Percentiles rank a stretch among this genome's conserved stretches.
These are phyloP conservation scores for Pollimyrus isidori DNA, from an alignment of 2,113 vertebrate genomes.

Conservation along the genomic window DNA sequence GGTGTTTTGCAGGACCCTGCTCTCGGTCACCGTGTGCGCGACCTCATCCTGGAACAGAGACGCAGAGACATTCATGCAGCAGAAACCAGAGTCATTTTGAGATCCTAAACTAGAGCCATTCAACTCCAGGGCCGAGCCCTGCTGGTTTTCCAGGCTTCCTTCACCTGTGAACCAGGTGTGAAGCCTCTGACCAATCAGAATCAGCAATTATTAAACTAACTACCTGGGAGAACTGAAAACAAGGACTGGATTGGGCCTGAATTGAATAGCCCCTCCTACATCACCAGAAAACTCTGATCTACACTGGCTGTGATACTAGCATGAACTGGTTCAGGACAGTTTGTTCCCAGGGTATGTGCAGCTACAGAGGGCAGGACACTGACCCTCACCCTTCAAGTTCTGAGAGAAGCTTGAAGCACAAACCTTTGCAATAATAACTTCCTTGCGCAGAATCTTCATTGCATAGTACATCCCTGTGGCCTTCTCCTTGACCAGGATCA, in stretches of 20 bases:
- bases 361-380: background rate
- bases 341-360: background rate
- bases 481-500: constrained; percentile 87
- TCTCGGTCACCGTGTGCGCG: constrained; percentile 90
- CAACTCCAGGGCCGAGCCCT: too few relatives aligned
- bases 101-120: background rate
- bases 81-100: background rate
- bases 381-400: background rate
- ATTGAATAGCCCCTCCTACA: too few relatives aligned
- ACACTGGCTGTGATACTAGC: background rate
- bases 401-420: background rate
- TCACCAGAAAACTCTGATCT: background rate
- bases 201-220: too few relatives aligned
- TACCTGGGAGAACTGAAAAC: too few relatives aligned
- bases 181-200: too few relatives aligned
- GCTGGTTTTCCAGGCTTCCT: too few relatives aligned
- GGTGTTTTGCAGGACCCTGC: constrained; percentile 88
- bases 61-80: background rate
- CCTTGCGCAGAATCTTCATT: constrained; percentile 94
- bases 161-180: too few relatives aligned
- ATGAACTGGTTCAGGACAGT: background rate
- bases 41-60: constrained; percentile 77
- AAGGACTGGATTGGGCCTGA: too few relatives aligned
- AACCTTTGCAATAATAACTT: constrained; percentile 87
- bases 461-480: constrained; percentile 84